A percentile compares a stretch with the other conserved stretches of the same genome.
These are phyloP conservation scores for Coronaproctus castanopsis DNA, from an alignment of 2,888 invertebrate genomes.

Conservation along the genomic window DNA sequence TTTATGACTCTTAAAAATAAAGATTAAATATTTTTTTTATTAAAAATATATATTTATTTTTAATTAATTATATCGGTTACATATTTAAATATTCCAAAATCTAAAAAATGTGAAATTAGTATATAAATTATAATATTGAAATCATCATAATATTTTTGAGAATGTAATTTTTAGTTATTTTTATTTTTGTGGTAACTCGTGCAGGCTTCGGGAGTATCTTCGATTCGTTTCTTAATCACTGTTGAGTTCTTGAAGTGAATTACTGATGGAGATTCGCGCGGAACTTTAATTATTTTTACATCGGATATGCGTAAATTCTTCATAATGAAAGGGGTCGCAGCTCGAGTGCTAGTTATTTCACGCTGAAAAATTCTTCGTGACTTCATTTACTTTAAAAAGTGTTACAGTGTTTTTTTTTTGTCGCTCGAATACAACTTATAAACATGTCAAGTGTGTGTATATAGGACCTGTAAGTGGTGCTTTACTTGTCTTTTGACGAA, in stretches of 20 bases:
- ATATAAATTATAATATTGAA: too few species aligned
- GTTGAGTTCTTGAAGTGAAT: constrained; percentile 2
- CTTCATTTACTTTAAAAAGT: constrained; percentile 18
- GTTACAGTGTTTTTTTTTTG: constrained; percentile 21
- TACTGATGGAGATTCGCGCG: not conserved
- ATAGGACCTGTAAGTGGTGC: constrained; percentile 14
- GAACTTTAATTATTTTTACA: constrained; percentile 13
- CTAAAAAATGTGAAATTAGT: too few species aligned
- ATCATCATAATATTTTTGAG: too few species aligned
- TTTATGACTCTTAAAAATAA: too few species aligned
- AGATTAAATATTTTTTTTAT: too few species aligned
- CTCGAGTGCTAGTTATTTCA: constrained; percentile 17
- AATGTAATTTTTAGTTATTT: too few species aligned
- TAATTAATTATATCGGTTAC: too few species aligned
- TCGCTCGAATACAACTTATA: constrained; percentile 19
- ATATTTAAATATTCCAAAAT: too few species aligned
- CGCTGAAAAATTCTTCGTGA: constrained; percentile 19
- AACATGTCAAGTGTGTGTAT: constrained; percentile 17
- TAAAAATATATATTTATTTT: too few species aligned
- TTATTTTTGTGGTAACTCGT: too few species aligned
- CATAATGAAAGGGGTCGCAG: constrained; percentile 3
- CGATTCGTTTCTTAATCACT: not conserved
- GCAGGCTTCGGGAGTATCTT: too few species aligned
- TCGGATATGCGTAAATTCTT: constrained; percentile 4
- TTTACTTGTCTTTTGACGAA: constrained; percentile 17